These are phyloP conservation scores for Tethya wilhelma DNA, from an alignment of 37 sponge, comb jelly and placozoan genomes.

Conservation along the genomic window DNA sequence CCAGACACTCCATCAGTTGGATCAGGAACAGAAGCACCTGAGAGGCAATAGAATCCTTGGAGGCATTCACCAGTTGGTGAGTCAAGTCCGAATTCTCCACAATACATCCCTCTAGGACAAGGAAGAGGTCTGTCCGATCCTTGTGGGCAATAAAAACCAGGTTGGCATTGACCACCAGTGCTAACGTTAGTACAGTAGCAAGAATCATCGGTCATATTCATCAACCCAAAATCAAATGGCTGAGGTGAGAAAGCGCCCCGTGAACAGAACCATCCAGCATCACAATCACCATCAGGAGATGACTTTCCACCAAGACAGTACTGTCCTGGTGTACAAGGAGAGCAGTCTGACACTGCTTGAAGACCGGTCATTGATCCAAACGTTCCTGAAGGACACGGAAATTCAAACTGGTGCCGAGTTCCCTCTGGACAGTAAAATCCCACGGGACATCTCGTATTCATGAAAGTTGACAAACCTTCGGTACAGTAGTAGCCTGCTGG, in stretches of 20 bases:
- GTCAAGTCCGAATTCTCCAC: neutral
- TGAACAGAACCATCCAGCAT: slow-evolving; percentile 1
- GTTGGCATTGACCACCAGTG: slow-evolving; percentile 7
- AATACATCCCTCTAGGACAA: slow-evolving; percentile 6
- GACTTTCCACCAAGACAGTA: neutral
- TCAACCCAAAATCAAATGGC: slow-evolving; percentile 3
- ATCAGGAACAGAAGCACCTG: neutral
- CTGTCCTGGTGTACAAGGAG: neutral
- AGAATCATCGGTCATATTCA: neutral
- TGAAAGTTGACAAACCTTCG: neutral
- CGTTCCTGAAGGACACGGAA: slow-evolving; percentile 13
- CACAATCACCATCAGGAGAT: neutral
- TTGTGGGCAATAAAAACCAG: slow-evolving; percentile 11
- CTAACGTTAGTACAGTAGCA: neutral
- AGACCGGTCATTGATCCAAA: neutral
- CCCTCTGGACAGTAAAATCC: slow-evolving; percentile 6
- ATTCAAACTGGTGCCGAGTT: neutral
- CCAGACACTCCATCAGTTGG: slow-evolving; percentile 18
- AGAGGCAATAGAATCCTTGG: neutral
- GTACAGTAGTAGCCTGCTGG: neutral
- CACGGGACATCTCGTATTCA: neutral
- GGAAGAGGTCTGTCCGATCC: neutral
- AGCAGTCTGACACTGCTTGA: neutral
- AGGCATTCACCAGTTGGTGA: neutral
- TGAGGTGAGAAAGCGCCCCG: neutral